Evolutionary conservation across 2,113 vertebrate genomes (phyloP).

Genomic region (Lutjanus erythropterus): DNA sequence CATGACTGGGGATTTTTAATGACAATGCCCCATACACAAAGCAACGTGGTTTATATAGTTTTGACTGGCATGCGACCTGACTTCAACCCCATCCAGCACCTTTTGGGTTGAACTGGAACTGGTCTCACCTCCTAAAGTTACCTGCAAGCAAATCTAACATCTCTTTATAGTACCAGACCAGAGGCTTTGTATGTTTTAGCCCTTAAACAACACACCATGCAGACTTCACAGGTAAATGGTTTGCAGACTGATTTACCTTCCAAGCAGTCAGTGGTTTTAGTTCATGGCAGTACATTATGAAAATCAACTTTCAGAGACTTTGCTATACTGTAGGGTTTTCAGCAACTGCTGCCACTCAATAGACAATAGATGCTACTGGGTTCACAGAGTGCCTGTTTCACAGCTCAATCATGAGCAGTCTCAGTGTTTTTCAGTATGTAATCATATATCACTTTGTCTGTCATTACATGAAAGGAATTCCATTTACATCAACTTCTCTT

Average conservation of each 20-base stretch:
- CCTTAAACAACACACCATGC: background rate
- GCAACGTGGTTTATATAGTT: fast-evolving
- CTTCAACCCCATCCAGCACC: background rate
- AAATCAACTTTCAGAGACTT: background rate
- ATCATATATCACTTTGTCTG: slow-evolving; percentile 45
- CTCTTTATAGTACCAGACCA: background rate
- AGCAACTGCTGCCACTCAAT: background rate
- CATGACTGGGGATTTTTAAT: no score
- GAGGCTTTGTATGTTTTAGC: background rate
- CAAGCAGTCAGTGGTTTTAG: background rate
- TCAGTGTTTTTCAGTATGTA: slow-evolving; percentile 17
- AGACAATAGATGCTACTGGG: background rate
- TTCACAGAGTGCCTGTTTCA: slow-evolving; percentile 1
- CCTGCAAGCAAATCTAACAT: background rate
- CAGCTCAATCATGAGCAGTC: slow-evolving; percentile 12
- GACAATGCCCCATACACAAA: background rate
- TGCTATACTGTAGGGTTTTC: background rate
- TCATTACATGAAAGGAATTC: slow-evolving; percentile 49
- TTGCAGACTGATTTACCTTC: background rate
- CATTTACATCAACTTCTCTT: slow-evolving; percentile 31
- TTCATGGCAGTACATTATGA: background rate
- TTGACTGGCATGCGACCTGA: background rate
- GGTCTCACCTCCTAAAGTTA: background rate
- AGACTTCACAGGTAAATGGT: background rate
- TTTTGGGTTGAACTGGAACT: background rate